phyloP scores from a whole-genome alignment of 2,113 vertebrate species.

The Campylorhamphus procurvoides region DNA sequence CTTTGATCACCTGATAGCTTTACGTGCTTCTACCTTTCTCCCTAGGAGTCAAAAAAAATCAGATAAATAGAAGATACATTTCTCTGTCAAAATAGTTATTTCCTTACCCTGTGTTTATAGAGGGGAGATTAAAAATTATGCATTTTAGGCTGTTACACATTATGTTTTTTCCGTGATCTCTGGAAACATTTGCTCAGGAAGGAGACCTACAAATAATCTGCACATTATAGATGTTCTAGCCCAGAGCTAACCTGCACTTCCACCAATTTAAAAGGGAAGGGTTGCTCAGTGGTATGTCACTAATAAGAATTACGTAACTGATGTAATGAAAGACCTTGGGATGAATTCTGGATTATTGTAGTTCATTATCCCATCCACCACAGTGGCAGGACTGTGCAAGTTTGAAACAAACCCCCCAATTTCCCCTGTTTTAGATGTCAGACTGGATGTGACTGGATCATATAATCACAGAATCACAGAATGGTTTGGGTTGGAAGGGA shows the following conservation, averaged over 20 bases:
- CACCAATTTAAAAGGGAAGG: not conserved
- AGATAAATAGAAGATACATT: not conserved
- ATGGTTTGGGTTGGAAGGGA: not conserved
- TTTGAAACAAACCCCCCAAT: not conserved
- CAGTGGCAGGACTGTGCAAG: not conserved
- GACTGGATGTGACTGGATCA: not conserved
- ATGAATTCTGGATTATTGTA: not conserved
- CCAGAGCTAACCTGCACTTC: not conserved
- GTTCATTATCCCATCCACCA: not conserved
- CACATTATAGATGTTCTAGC: not conserved
- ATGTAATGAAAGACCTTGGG: not conserved
- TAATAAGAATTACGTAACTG: not conserved
- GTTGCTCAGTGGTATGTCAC: not conserved
- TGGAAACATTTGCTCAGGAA: not conserved
- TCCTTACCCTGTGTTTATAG: not conserved
- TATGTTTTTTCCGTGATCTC: not conserved
- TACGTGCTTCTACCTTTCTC: not conserved
- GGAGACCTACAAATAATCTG: not conserved
- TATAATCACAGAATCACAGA: too few species aligned
- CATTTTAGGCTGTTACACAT: rapidly evolving
- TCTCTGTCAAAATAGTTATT: not conserved
- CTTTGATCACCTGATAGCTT: not conserved
- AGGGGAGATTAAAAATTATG: too few species aligned
- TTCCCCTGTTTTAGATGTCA: not conserved
- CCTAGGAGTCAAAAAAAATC: not conserved